These are phyloP conservation scores for Nasonia giraulti DNA, from an alignment of 1,140 invertebrate genomes.

Conservation along the genomic window DNA sequence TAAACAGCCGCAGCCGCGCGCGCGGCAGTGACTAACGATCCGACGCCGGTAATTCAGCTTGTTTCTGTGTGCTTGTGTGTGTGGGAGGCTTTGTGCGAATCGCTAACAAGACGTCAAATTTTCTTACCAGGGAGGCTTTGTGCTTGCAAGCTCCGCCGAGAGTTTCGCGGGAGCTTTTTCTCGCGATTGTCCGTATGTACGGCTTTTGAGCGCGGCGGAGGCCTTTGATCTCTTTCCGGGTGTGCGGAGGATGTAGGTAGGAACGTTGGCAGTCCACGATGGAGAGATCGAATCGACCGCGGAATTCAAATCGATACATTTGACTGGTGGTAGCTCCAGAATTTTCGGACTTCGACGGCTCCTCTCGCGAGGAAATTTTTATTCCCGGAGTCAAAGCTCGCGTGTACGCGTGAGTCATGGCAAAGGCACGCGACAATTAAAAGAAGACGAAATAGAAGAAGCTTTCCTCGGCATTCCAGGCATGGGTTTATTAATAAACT, in stretches of 20 bases:
- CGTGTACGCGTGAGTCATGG: too few species aligned
- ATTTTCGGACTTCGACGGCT: too few species aligned
- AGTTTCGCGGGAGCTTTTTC: not conserved
- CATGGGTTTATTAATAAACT: slow-evolving; percentile 26
- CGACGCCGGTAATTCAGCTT: not conserved
- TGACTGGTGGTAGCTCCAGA: too few species aligned
- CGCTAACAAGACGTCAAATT: slow-evolving; percentile 38
- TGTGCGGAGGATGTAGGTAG: too few species aligned
- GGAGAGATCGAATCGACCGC: too few species aligned
- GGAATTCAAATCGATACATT: too few species aligned
- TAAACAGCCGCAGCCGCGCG: slow-evolving; percentile 42
- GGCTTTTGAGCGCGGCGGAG: not conserved
- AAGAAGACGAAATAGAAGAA: not conserved
- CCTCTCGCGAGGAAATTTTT: too few species aligned
- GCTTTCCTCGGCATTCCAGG: not conserved
- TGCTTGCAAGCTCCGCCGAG: not conserved
- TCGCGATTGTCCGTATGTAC: not conserved
- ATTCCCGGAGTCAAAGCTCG: not conserved
- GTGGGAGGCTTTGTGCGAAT: not conserved
- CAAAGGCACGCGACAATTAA: not conserved
- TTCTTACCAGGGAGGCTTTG: not conserved
- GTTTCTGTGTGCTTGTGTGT: not conserved
- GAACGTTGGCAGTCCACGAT: too few species aligned
- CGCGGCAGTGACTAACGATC: slow-evolving; percentile 51
- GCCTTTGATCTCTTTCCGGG: not conserved